Evolutionary conservation across 1,140 invertebrate species (phyloP), one percentile per base, ranked within the genome.

Genomic region (Teleogryllus occipitalis): DNA sequence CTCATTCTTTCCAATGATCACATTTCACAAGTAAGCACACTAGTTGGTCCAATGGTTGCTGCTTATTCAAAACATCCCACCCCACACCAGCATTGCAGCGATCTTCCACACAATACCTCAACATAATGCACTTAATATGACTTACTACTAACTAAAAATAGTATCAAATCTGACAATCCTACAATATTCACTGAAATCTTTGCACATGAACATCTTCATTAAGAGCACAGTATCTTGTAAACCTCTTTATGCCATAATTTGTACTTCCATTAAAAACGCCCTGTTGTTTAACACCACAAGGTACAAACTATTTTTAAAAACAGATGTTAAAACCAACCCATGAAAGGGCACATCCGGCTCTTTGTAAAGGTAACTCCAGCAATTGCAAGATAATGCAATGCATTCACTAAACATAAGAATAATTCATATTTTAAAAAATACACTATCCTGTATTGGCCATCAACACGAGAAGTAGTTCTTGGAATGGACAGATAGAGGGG

Each of bases 241-340:
- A 39, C 27, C 27, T 65, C 18, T 14, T 65, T 14, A 65, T 18
- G 10, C 18, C 54, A 65, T 65, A 65, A 65, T 65, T 65, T 65
- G 54, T 65, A 65, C 54, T 65, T 65, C 54, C 18, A 14, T 65
- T 14, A 65, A 65, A 65, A 14, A 14, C 18, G 54, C 10, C 18
- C 54, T 65, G 54, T 65, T 14, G 10, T 65, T 18, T 65, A 65
- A 65, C 54, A 65, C 54, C 10, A 65, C 10, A 14, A 65, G 54
- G 54, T 65, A 65, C 54, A 65, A 65, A 65, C 54, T 65, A 65
- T 65, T 65, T 65, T 65, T 65, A 65, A 65, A 39, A 65, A 65
- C 54, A 65, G 54, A 65, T 65, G 54, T 65, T 65, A 65, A 65
- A 65, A 65, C 54, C 54, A 65, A 14, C 18, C 18, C 54, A 65